Conservation (phyloP, 2,797 vertebrate species). For the Danio jaintianensis region DNA sequence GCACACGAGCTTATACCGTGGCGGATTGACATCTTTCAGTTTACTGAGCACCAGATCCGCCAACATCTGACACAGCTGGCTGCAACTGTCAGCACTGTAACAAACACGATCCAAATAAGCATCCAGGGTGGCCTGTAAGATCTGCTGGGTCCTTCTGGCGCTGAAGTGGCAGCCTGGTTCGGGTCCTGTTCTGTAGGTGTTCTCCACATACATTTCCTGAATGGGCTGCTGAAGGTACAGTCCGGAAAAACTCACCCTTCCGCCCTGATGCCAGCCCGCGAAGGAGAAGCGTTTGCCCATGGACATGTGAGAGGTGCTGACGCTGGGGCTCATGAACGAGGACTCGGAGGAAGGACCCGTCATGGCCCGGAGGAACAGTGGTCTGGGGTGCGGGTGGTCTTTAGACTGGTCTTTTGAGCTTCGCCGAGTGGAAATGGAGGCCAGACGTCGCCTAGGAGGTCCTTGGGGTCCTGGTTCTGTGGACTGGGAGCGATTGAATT, state of each 20-base stretch:
- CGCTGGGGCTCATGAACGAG: slow-evolving; percentile 71
- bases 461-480: slow-evolving; percentile 38
- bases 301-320: slow-evolving; percentile 61
- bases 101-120: slow-evolving; percentile 21
- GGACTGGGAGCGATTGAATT: slow-evolving; percentile 57
- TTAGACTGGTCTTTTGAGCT: slow-evolving; percentile 60
- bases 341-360: slow-evolving; percentile 27
- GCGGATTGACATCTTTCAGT: slow-evolving; percentile 71
- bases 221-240: slow-evolving; percentile 69
- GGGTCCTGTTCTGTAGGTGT: slow-evolving; percentile 70
- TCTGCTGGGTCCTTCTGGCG: slow-evolving; percentile 21
- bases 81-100: slow-evolving; percentile 65
- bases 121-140: slow-evolving; percentile 67
- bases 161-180: slow-evolving; percentile 70
- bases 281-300: slow-evolving; percentile 70
- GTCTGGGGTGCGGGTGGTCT: slow-evolving; percentile 4
- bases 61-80: slow-evolving; percentile 67
- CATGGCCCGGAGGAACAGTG: slow-evolving; percentile 43
- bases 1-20: slow-evolving; percentile 82
- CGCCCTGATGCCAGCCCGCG: slow-evolving; percentile 68
- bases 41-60: slow-evolving; percentile 69
- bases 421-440: slow-evolving; percentile 58
- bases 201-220: slow-evolving; percentile 62
- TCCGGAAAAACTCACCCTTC: slow-evolving; percentile 75
- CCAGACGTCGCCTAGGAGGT: slow-evolving; percentile 32